These are phyloP conservation scores for Drosophila ananassae DNA, from an alignment of 1,140 invertebrate genomes.

Conservation along the genomic window DNA sequence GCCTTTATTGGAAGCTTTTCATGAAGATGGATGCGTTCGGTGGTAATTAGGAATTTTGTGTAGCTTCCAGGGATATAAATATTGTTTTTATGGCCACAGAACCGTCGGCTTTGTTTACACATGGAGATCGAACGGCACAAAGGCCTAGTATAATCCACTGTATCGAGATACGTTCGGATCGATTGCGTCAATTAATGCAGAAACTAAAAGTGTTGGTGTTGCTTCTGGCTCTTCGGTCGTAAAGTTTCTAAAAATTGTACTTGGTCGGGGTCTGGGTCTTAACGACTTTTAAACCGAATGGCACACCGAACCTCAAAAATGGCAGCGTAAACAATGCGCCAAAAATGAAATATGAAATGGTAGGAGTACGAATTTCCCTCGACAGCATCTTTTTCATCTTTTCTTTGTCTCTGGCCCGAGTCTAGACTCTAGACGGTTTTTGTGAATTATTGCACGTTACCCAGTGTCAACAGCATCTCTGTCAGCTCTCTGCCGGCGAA, in stretches of 20 bases:
- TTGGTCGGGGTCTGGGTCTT: conserved; percentile 35
- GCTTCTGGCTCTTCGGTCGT: conserved; percentile 37
- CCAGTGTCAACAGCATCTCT: conserved; percentile 25
- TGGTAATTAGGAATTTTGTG: conserved; percentile 68
- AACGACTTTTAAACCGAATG: conserved; percentile 64
- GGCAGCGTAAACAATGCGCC: conserved; percentile 51
- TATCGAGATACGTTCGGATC: conserved; percentile 49
- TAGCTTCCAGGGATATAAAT: conserved; percentile 54
- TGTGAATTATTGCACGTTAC: conserved; percentile 60
- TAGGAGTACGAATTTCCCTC: conserved; percentile 46
- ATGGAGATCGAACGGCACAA: conserved; percentile 39
- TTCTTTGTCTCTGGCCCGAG: conserved; percentile 42
- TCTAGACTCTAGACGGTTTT: conserved; percentile 61
- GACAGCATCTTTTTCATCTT: conserved; percentile 45
- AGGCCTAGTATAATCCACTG: conserved; percentile 59
- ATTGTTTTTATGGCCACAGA: conserved; percentile 49
- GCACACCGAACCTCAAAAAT: conserved; percentile 34
- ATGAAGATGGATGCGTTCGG: conserved; percentile 53
- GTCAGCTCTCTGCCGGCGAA: conserved; percentile 1
- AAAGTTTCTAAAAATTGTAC: conserved; percentile 61
- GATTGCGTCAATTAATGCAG: conserved; percentile 78
- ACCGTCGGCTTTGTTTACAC: conserved; percentile 63
- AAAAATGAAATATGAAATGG: conserved; percentile 25
- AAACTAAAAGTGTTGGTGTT: conserved; percentile 45
- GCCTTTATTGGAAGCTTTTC: conserved; percentile 41